Evolutionary conservation across 2,113 vertebrate species (phyloP).

Genomic region (Ginglymostoma cirratum): DNA sequence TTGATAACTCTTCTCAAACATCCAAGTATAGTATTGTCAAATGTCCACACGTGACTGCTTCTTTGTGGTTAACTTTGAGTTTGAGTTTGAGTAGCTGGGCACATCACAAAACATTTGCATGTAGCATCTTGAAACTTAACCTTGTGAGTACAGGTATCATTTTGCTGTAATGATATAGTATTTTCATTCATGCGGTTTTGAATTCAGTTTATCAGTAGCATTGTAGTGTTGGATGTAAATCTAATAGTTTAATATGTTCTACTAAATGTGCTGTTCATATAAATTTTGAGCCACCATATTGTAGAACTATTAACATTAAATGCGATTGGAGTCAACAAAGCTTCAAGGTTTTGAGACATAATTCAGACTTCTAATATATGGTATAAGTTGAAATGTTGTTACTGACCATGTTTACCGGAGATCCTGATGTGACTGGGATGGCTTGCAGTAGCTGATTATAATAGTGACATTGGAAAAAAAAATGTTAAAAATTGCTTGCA

Average conservation of each 20-base stretch:
- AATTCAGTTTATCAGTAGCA: neutral
- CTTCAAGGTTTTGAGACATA: neutral
- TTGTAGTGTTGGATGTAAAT: neutral
- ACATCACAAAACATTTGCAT: neutral
- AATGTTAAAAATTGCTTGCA: neutral
- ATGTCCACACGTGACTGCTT: neutral
- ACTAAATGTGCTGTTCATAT: neutral
- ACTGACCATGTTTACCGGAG: neutral
- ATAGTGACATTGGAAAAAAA: neutral
- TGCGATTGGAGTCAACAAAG: neutral
- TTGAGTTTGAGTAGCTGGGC: neutral
- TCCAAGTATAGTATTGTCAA: neutral
- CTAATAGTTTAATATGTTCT: neutral
- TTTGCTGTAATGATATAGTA: neutral
- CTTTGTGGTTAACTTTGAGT: neutral
- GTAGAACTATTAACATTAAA: neutral
- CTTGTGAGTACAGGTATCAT: neutral
- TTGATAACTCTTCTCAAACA: neutral
- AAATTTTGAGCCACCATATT: neutral
- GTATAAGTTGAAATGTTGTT: neutral
- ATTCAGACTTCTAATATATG: neutral
- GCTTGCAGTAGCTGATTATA: neutral
- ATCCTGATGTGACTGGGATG: no score
- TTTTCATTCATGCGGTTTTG: neutral
- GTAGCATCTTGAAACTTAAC: neutral